Base-by-base conservation (phyloP, 2,113 vertebrate species). In the Sporophila hypoxantha region DNA sequence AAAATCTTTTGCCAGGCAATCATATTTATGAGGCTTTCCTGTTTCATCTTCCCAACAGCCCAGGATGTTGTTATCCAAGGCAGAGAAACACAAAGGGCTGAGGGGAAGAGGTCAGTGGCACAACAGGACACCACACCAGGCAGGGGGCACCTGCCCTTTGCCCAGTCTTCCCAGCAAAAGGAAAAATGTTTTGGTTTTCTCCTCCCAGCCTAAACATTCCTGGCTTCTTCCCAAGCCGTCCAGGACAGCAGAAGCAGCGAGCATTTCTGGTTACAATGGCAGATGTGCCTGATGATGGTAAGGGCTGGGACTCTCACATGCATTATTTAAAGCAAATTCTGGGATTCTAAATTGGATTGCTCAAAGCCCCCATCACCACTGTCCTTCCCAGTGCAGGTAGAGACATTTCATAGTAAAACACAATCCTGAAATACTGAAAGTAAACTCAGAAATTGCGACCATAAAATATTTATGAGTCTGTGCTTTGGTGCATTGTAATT, bases 391-490 rank as follows among this genome's bases (percentile, higher is more conserved):
- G 19, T 9, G 15, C 80, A 82, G 87, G 61, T 12, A 78, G 67
- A 84, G 64, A 50, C 29, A 36, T 82, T 82, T 68, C 60, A 12
- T 36, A 88, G 91, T 80, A 85, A 91, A 91, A 82, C 71, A 49
- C 55, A 68, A 30, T 60, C 73, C 76, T 53, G 73, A 87, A 81
- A 79, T 67, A 26, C 65, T 42, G 83, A 42, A 85, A 85, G 59
- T 53, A 71, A 91, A 69, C 71, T 74, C 64, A 32, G 84, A 87
- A 91, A 76, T 80, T 65, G 70, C 11, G 0, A 46, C 76, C 67
- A 76, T 93, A 76, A 68, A 90, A 89, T 91, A 93, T 94, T 94
- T 79, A 95, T 90, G 73, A 66, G 77, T 32, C 82, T 93, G 76
- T 78, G 47, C 84, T 87, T 91, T 65, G 85, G 92, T 73, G 87